Percentiles rank a stretch among this genome's conserved stretches.
Conservation (phyloP, 2,113 vertebrate genomes). For the Xiphophorus hellerii region DNA sequence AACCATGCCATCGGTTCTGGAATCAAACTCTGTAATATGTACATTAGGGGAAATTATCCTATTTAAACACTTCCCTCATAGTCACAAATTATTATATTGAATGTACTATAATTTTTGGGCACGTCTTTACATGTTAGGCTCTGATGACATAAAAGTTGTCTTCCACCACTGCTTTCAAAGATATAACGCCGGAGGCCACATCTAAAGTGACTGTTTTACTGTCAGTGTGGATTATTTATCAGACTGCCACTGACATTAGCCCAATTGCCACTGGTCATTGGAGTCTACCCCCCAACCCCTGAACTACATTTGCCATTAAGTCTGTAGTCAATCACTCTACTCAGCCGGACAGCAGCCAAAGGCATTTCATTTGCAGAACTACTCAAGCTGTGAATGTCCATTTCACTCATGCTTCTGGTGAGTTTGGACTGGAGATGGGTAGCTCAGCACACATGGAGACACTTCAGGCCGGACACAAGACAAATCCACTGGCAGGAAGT, state of each 20-base stretch:
- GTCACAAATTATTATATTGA: not conserved
- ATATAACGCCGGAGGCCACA: not conserved
- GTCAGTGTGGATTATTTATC: constrained; percentile 15
- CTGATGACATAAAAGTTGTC: not conserved
- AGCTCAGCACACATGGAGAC: not conserved
- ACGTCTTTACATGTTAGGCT: not conserved
- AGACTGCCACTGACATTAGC: not conserved
- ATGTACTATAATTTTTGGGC: not conserved
- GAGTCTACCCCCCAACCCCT: not conserved
- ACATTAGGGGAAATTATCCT: not conserved
- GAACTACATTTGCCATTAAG: constrained; percentile 1
- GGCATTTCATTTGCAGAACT: not conserved
- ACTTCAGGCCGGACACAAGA: not conserved
- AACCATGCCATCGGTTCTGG: not conserved
- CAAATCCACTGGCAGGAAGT: not conserved
- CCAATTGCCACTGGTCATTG: not conserved
- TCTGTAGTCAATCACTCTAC: not conserved
- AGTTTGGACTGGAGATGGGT: not conserved
- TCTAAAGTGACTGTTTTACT: not conserved
- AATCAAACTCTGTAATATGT: not conserved
- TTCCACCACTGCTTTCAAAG: not conserved
- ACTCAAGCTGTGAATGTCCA: not conserved
- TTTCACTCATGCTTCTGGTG: not conserved
- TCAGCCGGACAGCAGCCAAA: constrained; percentile 2
- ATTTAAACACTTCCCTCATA: not conserved